A percentile compares a stretch with the other conserved stretches of the same genome.
phyloP scores from a whole-genome alignment of 2,888 invertebrate genomes.

The Priocnemis perturbator region DNA sequence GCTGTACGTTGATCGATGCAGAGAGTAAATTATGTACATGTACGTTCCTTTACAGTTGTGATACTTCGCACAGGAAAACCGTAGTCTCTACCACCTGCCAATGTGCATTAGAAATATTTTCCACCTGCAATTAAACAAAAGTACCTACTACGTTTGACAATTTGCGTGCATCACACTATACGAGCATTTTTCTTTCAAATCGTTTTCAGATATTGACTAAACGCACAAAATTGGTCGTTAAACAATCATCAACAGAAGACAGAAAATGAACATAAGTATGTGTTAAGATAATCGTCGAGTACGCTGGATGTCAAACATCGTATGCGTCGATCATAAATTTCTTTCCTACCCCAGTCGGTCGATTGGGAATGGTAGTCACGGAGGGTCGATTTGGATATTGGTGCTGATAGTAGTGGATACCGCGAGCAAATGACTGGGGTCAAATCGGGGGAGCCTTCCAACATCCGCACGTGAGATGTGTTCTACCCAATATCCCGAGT shows the following conservation, averaged over 20 bases:
- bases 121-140: conserved; percentile 56
- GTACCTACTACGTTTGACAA: conserved; percentile 50
- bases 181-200: conserved; percentile 51
- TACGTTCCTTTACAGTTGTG: neutral
- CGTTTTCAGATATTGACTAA: conserved; percentile 5
- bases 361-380: conserved; percentile 34
- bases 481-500: conserved; percentile 60
- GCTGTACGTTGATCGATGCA: neutral
- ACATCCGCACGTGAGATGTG: conserved; percentile 43
- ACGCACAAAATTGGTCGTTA: too few relatives aligned
- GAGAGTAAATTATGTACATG: neutral
- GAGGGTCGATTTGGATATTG: conserved; percentile 17
- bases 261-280: too few relatives aligned
- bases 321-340: conserved; percentile 58
- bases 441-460: conserved; percentile 32
- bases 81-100: neutral
- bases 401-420: conserved; percentile 18
- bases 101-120: too few relatives aligned
- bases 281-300: too few relatives aligned
- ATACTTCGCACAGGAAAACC: neutral
- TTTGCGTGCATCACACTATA: conserved; percentile 32
- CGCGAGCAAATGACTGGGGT: conserved; percentile 18
- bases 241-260: too few relatives aligned
- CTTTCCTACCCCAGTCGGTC: conserved; percentile 38
- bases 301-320: conserved; percentile 54